Percentiles rank a stretch among this genome's conserved stretches.
Evolutionary conservation across 2,113 vertebrate species (phyloP).

Genomic region (Lanius ludovicianus): DNA sequence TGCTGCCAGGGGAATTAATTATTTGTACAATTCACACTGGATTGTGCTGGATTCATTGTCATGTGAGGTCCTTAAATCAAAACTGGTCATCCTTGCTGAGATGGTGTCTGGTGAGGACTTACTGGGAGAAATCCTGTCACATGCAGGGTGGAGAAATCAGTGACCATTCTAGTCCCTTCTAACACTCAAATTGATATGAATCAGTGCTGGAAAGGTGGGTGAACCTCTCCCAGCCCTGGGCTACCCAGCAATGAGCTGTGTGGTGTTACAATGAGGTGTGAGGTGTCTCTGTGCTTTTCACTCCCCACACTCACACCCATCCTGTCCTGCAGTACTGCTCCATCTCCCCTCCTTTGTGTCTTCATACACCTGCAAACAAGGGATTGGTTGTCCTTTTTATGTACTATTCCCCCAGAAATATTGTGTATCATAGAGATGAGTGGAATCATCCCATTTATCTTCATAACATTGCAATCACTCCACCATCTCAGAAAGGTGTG

Average conservation of each 20-base stretch:
- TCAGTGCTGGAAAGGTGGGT: not conserved
- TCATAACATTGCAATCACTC: not conserved
- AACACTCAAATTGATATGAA: not conserved
- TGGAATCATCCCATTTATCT: not conserved
- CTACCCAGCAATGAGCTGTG: not conserved
- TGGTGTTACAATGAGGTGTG: rapidly evolving
- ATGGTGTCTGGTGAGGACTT: not conserved
- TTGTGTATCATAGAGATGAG: not conserved
- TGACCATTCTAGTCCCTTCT: not conserved
- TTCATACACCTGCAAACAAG: not conserved
- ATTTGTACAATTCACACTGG: not conserved
- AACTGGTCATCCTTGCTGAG: not conserved
- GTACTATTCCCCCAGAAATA: not conserved
- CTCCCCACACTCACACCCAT: not conserved
- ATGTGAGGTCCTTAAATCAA: not conserved
- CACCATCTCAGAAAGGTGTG: not conserved
- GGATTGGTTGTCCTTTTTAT: not conserved
- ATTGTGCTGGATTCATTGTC: not conserved
- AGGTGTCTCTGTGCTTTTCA: not conserved
- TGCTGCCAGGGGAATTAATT: not conserved
- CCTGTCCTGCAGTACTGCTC: not conserved
- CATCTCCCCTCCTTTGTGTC: not conserved
- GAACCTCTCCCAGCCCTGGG: not conserved
- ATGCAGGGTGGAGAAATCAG: not conserved
- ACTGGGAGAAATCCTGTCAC: not conserved